Evolutionary conservation across 2,797 vertebrate genomes (phyloP).

Genomic region (Austrolebias charrua): DNA sequence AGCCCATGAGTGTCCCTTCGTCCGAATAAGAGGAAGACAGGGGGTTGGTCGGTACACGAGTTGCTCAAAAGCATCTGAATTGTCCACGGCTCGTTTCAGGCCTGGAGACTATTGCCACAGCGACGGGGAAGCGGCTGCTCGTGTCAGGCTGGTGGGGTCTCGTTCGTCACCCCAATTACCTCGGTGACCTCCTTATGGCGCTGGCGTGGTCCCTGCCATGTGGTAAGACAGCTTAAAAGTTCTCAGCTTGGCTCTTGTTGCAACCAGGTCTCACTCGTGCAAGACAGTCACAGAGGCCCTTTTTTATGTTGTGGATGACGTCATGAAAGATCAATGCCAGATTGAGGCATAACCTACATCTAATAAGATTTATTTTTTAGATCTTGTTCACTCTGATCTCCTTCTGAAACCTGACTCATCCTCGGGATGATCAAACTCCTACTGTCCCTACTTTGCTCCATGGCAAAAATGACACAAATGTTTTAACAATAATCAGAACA

Average conservation of each 20-base stretch:
- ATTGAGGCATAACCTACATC: conserved; percentile 9
- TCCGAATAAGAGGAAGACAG: conserved; percentile 9
- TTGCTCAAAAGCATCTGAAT: background rate
- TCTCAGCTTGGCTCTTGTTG: background rate
- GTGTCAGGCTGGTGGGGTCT: conserved; percentile 94
- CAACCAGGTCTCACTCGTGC: background rate
- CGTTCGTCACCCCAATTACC: conserved; percentile 91
- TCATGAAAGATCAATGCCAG: conserved; percentile 8
- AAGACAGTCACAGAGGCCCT: background rate
- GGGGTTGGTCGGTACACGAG: conserved; percentile 1
- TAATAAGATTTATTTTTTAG: conserved; percentile 2
- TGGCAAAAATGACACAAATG: no score
- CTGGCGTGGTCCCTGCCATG: conserved; percentile 91
- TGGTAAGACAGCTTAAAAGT: conserved; percentile 78
- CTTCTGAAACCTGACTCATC: background rate
- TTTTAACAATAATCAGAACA: no score
- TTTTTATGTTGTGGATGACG: conserved; percentile 12
- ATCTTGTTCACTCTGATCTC: background rate
- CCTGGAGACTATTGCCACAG: conserved; percentile 87
- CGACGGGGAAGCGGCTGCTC: conserved; percentile 85
- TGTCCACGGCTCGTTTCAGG: conserved; percentile 62
- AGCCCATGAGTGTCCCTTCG: background rate
- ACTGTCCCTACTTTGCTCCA: no score
- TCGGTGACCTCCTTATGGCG: conserved; percentile 91
- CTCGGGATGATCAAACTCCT: no score